These are phyloP conservation scores for Pandemis heparana DNA, from an alignment of 2,888 invertebrate genomes.

Conservation along the genomic window DNA sequence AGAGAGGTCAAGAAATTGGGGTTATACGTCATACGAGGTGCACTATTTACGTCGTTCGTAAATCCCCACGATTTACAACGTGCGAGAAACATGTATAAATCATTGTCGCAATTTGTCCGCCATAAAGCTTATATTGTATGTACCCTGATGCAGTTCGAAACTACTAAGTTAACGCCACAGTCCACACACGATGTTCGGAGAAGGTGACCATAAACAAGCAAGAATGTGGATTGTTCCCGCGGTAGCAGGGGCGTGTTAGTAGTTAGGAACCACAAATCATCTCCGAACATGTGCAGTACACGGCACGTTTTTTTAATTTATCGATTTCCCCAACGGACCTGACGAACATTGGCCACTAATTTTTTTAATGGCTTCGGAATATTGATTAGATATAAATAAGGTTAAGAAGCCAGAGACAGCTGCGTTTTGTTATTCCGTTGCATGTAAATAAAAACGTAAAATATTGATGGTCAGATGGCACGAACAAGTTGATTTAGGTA, in stretches of 20 bases:
- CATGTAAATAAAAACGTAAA: conserved; percentile 27
- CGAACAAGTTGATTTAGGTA: conserved; percentile 35
- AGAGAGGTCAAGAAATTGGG: conserved; percentile 9
- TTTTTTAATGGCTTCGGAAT: conserved; percentile 45
- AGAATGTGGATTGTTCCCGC: conserved; percentile 58
- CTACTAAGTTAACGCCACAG: conserved; percentile 17
- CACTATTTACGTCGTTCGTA: conserved; percentile 35
- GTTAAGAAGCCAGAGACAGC: conserved; percentile 32
- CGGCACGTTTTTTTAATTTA: conserved; percentile 53
- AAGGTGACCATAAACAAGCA: conserved; percentile 57
- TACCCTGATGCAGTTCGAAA: conserved; percentile 37
- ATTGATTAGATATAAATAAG: conserved; percentile 53
- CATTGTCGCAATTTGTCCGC: conserved; percentile 60
- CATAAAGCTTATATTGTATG: conserved; percentile 55
- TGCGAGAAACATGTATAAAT: conserved; percentile 60
- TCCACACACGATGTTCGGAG: conserved; percentile 46
- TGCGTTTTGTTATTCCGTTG: conserved; percentile 28
- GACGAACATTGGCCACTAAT: conserved; percentile 39
- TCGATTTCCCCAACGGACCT: conserved; percentile 46
- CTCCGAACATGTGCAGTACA: conserved; percentile 41
- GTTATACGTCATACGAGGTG: conserved; percentile 25
- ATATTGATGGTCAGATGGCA: conserved; percentile 31
- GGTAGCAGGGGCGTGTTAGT: conserved; percentile 57
- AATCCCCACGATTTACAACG: conserved; percentile 43
- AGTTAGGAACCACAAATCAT: conserved; percentile 66